These are phyloP conservation scores for Anthoscopus minutus DNA, from an alignment of 2,113 vertebrate species.

Conservation along the genomic window DNA sequence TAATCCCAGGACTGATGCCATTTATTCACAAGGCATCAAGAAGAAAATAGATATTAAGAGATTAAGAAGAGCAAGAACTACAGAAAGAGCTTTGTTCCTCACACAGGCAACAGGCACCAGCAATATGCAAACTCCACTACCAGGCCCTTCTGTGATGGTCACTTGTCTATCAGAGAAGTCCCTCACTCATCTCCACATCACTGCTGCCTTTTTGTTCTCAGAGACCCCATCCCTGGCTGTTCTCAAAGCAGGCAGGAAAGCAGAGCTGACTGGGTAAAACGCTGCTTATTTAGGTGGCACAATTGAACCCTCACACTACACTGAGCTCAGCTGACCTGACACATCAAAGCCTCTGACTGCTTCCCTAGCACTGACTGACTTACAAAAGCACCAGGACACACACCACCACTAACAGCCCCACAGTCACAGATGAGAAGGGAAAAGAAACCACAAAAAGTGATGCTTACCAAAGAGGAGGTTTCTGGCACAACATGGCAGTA, in stretches of 20 bases:
- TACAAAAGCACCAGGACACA: not conserved
- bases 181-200: not conserved
- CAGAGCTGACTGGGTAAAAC: not conserved
- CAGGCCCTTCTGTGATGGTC: not conserved
- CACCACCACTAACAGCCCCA: not conserved
- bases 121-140: not conserved
- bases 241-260: not conserved
- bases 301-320: not conserved
- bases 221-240: not conserved
- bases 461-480: not conserved
- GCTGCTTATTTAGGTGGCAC: not conserved
- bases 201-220: not conserved
- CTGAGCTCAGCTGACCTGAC: constrained; percentile 42
- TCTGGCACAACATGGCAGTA: not conserved
- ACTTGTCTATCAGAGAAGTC: not conserved
- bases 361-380: not conserved
- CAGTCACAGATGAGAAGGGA: not conserved
- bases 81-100: not conserved
- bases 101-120: not conserved
- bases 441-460: not conserved
- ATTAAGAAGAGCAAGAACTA: not conserved
- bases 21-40: not conserved
- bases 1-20: not conserved
- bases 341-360: not conserved
- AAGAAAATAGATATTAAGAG: not conserved